Conservation (phyloP, 2,797 vertebrate species). For the Pantherophis alleghaniensis region DNA sequence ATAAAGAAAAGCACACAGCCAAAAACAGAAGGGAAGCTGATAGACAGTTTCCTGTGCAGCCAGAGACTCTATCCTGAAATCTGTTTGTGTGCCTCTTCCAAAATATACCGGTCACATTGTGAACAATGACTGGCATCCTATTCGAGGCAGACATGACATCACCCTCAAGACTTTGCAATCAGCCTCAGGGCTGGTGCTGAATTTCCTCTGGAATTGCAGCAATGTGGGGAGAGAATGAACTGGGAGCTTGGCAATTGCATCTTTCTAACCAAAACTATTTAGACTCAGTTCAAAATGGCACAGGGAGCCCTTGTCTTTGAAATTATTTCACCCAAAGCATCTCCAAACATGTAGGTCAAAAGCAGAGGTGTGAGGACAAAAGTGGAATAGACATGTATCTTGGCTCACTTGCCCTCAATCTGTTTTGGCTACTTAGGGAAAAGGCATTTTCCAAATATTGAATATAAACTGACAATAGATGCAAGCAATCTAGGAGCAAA, state of each 20-base stretch:
- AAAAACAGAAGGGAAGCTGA: conserved; percentile 8
- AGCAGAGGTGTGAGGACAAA: neutral
- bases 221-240: conserved; percentile 39
- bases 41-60: conserved; percentile 19
- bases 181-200: conserved; percentile 18
- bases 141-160: conserved; percentile 65
- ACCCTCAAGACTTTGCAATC: conserved; percentile 43
- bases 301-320: neutral
- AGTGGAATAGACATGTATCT: neutral
- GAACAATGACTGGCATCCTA: conserved; percentile 41
- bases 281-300: neutral
- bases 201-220: conserved; percentile 53
- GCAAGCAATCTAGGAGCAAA: neutral
- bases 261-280: conserved; percentile 20
- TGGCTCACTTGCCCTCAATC: neutral
- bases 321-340: neutral
- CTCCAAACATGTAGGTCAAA: neutral
- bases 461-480: neutral
- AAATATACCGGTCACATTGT: conserved; percentile 51
- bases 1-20: conserved; percentile 26
- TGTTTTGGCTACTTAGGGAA: neutral
- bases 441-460: neutral
- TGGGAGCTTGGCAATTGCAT: conserved; percentile 33
- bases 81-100: conserved; percentile 18
- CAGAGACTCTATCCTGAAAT: neutral